Evolutionary conservation across 1,140 invertebrate genomes (phyloP).

Genomic region (Wiebesia pumilae): DNA sequence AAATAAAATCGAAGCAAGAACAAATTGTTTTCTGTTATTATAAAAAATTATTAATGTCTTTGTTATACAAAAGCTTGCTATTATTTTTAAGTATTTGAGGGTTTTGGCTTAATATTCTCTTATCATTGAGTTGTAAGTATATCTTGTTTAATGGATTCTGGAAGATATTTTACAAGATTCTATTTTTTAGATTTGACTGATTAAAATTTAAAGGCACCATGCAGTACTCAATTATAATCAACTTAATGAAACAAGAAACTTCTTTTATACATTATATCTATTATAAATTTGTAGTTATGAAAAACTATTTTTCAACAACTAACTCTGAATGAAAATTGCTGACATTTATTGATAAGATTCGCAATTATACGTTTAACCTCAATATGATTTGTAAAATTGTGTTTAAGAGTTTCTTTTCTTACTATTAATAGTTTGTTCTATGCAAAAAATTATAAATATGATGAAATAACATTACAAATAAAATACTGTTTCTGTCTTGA

Average conservation of each 20-base stretch:
- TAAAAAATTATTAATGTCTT: not conserved
- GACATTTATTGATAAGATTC: too few relatives aligned
- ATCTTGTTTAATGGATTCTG: not conserved
- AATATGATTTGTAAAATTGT: too few relatives aligned
- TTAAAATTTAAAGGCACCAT: not conserved
- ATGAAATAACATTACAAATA: not conserved
- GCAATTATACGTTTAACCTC: too few relatives aligned
- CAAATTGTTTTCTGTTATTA: not conserved
- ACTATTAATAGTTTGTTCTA: too few relatives aligned
- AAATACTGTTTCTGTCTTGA: not conserved
- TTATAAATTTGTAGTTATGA: not conserved
- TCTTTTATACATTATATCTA: not conserved
- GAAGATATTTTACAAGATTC: not conserved
- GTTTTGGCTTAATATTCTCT: not conserved
- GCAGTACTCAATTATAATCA: not conserved
- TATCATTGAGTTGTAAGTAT: too few relatives aligned
- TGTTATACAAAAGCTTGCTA: not conserved
- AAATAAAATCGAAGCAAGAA: not conserved
- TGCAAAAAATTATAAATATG: too few relatives aligned
- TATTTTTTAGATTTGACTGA: not conserved
- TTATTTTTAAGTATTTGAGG: not conserved
- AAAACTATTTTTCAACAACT: too few relatives aligned
- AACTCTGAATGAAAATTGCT: too few relatives aligned
- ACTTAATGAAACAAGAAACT: not conserved
- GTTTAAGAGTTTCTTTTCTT: too few relatives aligned